Evolutionary conservation across 2,113 vertebrate species (phyloP).

Genomic region (Euleptes europaea): DNA sequence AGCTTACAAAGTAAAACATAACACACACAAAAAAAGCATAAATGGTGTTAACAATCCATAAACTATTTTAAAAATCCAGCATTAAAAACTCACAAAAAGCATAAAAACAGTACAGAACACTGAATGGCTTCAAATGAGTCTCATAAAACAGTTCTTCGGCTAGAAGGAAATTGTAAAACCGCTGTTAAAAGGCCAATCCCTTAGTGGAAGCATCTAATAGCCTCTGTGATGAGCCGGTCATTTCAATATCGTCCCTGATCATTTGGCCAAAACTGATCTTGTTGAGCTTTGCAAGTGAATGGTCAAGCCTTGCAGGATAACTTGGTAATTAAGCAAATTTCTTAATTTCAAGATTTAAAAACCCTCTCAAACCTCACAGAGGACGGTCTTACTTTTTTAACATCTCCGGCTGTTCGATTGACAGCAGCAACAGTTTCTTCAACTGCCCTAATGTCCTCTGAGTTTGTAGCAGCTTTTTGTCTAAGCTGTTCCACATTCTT

Average conservation of each 20-base stretch:
- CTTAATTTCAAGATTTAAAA: background rate
- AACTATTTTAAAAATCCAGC: too few species aligned
- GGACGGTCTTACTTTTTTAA: constrained; percentile 78
- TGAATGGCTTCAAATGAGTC: too few species aligned
- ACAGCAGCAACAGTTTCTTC: constrained; percentile 76
- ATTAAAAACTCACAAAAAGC: too few species aligned
- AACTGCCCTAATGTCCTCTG: constrained; percentile 71
- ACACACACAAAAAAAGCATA: too few species aligned
- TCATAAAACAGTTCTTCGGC: too few species aligned
- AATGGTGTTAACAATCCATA: too few species aligned
- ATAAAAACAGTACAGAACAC: too few species aligned
- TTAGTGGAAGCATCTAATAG: too few species aligned
- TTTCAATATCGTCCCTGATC: background rate
- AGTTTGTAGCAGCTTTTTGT: constrained; percentile 78
- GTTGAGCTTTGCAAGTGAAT: background rate
- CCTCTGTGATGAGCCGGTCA: background rate
- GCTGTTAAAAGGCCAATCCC: too few species aligned
- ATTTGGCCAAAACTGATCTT: background rate
- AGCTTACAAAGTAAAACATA: too few species aligned
- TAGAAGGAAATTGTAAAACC: too few species aligned
- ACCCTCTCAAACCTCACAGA: background rate
- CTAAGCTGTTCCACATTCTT: constrained; percentile 82
- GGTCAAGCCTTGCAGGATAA: background rate
- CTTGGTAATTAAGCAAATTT: background rate
- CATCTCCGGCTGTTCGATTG: constrained; percentile 77